phyloP scores from a whole-genome alignment of 2,888 invertebrate genomes.

The Ochropleura plecta region DNA sequence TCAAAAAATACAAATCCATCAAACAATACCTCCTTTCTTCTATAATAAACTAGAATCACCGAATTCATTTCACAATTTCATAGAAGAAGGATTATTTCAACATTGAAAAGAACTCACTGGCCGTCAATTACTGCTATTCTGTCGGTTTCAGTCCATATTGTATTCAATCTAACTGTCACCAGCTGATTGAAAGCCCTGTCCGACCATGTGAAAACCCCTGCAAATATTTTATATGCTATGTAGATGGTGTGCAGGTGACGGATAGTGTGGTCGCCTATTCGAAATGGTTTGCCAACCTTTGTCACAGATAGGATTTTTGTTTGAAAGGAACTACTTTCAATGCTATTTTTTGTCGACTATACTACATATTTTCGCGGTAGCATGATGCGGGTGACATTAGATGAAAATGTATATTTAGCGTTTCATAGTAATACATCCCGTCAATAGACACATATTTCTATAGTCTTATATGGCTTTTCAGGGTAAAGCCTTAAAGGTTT shows the following conservation, averaged over 20 bases:
- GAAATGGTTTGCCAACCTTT: slow-evolving; percentile 30
- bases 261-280: slow-evolving; percentile 24
- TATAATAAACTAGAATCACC: neutral
- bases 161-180: slow-evolving; percentile 82
- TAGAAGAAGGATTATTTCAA: slow-evolving; percentile 42
- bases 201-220: slow-evolving; percentile 49
- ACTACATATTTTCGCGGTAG: too few species aligned
- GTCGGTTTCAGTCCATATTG: slow-evolving; percentile 73
- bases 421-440: too few species aligned
- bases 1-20: neutral
- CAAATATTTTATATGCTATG: slow-evolving; percentile 56
- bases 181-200: slow-evolving; percentile 77
- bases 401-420: too few species aligned
- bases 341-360: neutral
- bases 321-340: slow-evolving; percentile 1
- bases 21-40: slow-evolving; percentile 2
- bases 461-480: too few species aligned
- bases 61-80: slow-evolving; percentile 8
- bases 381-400: too few species aligned
- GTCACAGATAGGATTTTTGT: slow-evolving; percentile 24
- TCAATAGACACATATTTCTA: too few species aligned
- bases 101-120: slow-evolving; percentile 63
- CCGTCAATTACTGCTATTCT: slow-evolving; percentile 78
- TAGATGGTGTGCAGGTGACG: slow-evolving; percentile 31
- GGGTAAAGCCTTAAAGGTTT: too few species aligned